Evolutionary conservation across 2,797 vertebrate genomes (phyloP).

Genomic region (Simalia tracyae): DNA sequence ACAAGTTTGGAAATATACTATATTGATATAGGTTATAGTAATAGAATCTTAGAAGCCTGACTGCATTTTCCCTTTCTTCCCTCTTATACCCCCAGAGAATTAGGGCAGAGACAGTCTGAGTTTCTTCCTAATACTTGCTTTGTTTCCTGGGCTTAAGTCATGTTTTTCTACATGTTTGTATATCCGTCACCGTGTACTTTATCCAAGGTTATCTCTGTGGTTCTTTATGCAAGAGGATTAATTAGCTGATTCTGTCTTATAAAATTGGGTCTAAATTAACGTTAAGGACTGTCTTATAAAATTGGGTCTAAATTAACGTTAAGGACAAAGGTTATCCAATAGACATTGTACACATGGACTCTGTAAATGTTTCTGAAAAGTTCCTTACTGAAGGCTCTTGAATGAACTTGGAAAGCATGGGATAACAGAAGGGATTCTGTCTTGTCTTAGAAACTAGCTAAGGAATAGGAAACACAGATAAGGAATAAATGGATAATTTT

Average conservation of each 20-base stretch:
- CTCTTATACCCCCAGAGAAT: not conserved
- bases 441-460: not conserved
- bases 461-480: not conserved
- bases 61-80: not conserved
- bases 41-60: not conserved
- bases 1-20: not conserved
- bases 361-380: not conserved
- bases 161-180: not conserved
- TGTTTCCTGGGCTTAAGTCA: not conserved
- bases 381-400: not conserved
- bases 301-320: not conserved
- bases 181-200: not conserved
- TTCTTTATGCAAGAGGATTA: not conserved
- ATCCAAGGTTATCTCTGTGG: not conserved
- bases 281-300: not conserved
- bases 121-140: not conserved
- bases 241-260: not conserved
- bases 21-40: not conserved
- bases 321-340: not conserved
- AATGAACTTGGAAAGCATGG: not conserved
- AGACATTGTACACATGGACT: not conserved
- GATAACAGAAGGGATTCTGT: not conserved
- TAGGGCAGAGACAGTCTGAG: not conserved
- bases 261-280: not conserved
- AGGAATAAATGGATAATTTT: not conserved